phyloP scores from a whole-genome alignment of 2,113 vertebrate species.

The Lepisosteus oculatus region DNA sequence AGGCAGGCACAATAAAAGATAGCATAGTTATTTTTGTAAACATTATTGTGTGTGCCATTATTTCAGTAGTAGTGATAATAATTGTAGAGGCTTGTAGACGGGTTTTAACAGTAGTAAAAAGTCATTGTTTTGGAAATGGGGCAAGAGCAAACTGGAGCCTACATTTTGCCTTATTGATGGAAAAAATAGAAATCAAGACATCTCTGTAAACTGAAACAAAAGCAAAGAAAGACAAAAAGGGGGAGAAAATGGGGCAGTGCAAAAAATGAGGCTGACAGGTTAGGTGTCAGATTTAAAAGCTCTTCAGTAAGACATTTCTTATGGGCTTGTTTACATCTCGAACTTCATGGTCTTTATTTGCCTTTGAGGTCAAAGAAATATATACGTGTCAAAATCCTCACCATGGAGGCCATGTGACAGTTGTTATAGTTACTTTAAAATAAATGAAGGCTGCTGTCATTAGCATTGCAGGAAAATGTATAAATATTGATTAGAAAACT shows the following conservation, averaged over 20 bases:
- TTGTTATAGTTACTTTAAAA: constrained; percentile 73
- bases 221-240: not conserved
- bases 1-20: too few species aligned
- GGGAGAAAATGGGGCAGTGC: not conserved
- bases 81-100: too few species aligned
- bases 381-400: constrained; percentile 28
- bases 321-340: constrained; percentile 29
- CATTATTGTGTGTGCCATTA: too few species aligned
- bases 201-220: not conserved
- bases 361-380: constrained; percentile 33
- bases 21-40: too few species aligned
- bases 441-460: constrained; percentile 63
- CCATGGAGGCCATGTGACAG: constrained; percentile 58
- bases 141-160: too few species aligned
- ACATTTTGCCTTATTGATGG: not conserved
- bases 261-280: constrained; percentile 1
- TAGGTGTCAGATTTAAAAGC: constrained; percentile 29
- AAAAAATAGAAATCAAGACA: not conserved
- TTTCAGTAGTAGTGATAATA: too few species aligned
- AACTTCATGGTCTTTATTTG: constrained; percentile 28
- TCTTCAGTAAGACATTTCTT: constrained; percentile 18
- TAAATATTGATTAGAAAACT: constrained; percentile 81
- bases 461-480: constrained; percentile 68
- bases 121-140: too few species aligned
- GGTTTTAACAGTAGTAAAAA: too few species aligned